A percentile compares a stretch with the other conserved stretches of the same genome.
Evolutionary conservation across 1,140 invertebrate species (phyloP).

Genomic region (Bombus waltoni): DNA sequence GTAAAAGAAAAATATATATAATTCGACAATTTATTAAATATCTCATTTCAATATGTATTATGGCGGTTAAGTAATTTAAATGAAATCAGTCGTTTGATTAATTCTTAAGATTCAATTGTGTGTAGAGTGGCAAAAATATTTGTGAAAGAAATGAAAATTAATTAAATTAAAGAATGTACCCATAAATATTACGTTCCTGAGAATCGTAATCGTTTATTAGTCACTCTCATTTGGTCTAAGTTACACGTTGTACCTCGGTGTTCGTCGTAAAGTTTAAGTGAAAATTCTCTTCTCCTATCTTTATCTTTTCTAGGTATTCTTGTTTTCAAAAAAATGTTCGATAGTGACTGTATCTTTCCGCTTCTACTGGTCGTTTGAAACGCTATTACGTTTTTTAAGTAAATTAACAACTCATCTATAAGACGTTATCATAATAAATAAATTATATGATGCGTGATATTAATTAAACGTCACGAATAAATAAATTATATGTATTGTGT

Average conservation of each 20-base stretch:
- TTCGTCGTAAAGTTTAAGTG: background rate
- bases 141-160: background rate
- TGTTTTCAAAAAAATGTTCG: background rate
- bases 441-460: background rate
- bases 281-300: background rate
- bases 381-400: background rate
- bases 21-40: background rate
- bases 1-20: background rate
- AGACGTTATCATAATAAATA: background rate
- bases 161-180: background rate
- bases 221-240: background rate
- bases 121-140: background rate
- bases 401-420: background rate
- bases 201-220: background rate
- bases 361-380: background rate
- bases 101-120: background rate
- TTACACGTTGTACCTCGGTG: background rate
- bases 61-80: background rate
- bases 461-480: background rate
- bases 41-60: background rate
- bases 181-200: slow-evolving; percentile 7
- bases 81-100: background rate
- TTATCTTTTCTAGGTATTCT: background rate
- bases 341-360: background rate
- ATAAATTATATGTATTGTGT: background rate